These are phyloP conservation scores for Augochlorella aurata DNA, from an alignment of 2,888 invertebrate species.

Conservation along the genomic window DNA sequence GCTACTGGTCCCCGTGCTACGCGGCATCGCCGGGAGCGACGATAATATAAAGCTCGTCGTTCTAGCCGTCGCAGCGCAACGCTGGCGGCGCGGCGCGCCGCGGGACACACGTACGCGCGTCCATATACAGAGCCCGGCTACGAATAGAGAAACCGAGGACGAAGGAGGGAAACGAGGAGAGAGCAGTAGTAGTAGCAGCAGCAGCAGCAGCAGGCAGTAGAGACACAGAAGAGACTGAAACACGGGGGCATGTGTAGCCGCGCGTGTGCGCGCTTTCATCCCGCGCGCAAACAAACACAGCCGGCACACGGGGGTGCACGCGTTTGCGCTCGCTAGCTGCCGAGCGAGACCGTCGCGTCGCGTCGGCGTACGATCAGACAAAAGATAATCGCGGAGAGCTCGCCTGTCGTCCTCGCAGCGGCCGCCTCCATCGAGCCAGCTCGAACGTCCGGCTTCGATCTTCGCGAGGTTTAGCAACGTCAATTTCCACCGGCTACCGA, in stretches of 20 bases:
- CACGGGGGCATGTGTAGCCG: slow-evolving; percentile 21
- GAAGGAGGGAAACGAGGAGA: slow-evolving; percentile 13
- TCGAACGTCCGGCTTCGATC: slow-evolving; percentile 2
- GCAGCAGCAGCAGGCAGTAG: not conserved
- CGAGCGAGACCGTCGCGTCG: not conserved
- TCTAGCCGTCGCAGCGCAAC: slow-evolving; percentile 54
- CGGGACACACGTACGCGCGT: slow-evolving; percentile 1
- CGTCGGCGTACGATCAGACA: slow-evolving; percentile 58
- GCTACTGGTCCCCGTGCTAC: slow-evolving; percentile 53
- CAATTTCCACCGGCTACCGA: not conserved
- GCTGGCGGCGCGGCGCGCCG: slow-evolving; percentile 34
- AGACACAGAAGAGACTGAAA: slow-evolving; percentile 15
- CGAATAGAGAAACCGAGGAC: slow-evolving; percentile 6
- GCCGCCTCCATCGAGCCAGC: not conserved
- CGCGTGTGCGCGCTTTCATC: slow-evolving; percentile 35
- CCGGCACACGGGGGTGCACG: slow-evolving; percentile 21
- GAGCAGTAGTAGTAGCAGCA: not conserved
- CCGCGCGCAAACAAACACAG: slow-evolving; percentile 14
- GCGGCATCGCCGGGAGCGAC: slow-evolving; percentile 59
- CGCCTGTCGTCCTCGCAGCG: too few relatives aligned
- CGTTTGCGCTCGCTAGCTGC: not conserved
- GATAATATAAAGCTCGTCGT: slow-evolving; percentile 61
- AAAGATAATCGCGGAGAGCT: slow-evolving; percentile 65
- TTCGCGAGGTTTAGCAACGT: not conserved
- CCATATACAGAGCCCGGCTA: not conserved